phyloP scores from a whole-genome alignment of 1,140 invertebrate species.

The Thereuonema tuberculata region DNA sequence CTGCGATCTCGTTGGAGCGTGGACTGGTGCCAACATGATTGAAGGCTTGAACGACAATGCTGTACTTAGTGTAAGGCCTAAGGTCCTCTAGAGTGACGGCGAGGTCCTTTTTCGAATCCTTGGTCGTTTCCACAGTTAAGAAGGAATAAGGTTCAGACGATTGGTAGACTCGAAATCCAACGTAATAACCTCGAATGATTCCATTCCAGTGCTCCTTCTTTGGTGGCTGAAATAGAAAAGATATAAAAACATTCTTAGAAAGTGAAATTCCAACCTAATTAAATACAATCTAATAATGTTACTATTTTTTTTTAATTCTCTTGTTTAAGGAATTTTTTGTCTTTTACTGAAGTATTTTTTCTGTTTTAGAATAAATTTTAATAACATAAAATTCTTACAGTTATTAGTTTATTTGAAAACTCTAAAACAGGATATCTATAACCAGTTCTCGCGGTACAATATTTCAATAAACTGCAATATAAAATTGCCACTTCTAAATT shows the following conservation, averaged over 20 bases:
- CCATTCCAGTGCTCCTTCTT: too few relatives aligned
- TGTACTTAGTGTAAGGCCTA: slow-evolving; percentile 93
- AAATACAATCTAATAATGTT: slow-evolving; percentile 80
- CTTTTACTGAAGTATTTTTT: slow-evolving; percentile 81
- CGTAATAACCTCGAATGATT: too few relatives aligned
- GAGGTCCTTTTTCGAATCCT: slow-evolving; percentile 76
- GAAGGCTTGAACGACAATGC: slow-evolving; percentile 86
- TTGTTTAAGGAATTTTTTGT: slow-evolving; percentile 39
- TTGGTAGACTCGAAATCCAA: too few relatives aligned
- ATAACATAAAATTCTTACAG: slow-evolving; percentile 36
- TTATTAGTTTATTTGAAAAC: too few relatives aligned
- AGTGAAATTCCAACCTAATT: slow-evolving; percentile 81
- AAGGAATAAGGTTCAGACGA: too few relatives aligned
- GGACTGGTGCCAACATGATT: slow-evolving; percentile 90
- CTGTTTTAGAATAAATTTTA: slow-evolving; percentile 54
- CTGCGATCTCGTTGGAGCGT: slow-evolving; percentile 72
- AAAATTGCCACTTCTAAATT: too few relatives aligned
- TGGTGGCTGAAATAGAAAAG: too few relatives aligned
- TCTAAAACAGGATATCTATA: too few relatives aligned
- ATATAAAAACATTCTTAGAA: slow-evolving; percentile 44
- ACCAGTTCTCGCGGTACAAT: too few relatives aligned
- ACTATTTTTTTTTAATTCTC: slow-evolving; percentile 66
- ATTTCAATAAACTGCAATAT: too few relatives aligned
- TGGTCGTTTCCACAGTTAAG: slow-evolving; percentile 72
- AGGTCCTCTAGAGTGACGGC: slow-evolving; percentile 61